These are phyloP conservation scores for Cheilosia vernalis DNA, from an alignment of 2,888 invertebrate species.

Conservation along the genomic window DNA sequence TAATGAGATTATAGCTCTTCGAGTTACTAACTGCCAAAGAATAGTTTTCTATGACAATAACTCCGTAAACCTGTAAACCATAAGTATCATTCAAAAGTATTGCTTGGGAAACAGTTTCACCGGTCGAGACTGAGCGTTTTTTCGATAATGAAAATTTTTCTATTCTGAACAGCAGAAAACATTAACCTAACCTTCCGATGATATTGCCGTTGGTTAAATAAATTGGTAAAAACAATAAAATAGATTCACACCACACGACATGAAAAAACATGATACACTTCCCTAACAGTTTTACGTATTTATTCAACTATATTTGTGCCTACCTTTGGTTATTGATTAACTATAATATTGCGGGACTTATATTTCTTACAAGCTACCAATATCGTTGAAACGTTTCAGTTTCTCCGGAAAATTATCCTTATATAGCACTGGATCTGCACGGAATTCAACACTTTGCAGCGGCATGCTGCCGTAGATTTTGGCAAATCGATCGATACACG, in stretches of 20 bases:
- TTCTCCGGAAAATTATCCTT: conserved; percentile 93
- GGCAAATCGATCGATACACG: conserved; percentile 93
- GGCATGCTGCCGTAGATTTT: conserved; percentile 94
- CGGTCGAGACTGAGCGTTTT: too few species aligned
- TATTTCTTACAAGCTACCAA: conserved; percentile 90
- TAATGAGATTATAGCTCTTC: too few species aligned
- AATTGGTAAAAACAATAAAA: too few species aligned
- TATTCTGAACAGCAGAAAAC: too few species aligned
- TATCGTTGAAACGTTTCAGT: conserved; percentile 93
- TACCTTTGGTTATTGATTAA: conserved; percentile 65
- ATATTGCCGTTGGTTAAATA: too few species aligned
- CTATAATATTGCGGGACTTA: conserved; percentile 23
- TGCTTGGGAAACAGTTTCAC: too few species aligned
- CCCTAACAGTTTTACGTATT: conserved; percentile 17
- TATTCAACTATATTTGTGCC: conserved; percentile 31
- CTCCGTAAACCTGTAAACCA: too few species aligned
- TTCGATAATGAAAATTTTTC: too few species aligned
- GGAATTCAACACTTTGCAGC: conserved; percentile 93
- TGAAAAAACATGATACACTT: background rate
- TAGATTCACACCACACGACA: background rate
- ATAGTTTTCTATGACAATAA: too few species aligned
- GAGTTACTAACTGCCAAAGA: too few species aligned
- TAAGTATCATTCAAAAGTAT: too few species aligned
- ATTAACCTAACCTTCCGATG: too few species aligned
- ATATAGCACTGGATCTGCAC: conserved; percentile 97